These are phyloP conservation scores for Aphelinus certus DNA, from an alignment of 1,140 invertebrate genomes.

Conservation along the genomic window DNA sequence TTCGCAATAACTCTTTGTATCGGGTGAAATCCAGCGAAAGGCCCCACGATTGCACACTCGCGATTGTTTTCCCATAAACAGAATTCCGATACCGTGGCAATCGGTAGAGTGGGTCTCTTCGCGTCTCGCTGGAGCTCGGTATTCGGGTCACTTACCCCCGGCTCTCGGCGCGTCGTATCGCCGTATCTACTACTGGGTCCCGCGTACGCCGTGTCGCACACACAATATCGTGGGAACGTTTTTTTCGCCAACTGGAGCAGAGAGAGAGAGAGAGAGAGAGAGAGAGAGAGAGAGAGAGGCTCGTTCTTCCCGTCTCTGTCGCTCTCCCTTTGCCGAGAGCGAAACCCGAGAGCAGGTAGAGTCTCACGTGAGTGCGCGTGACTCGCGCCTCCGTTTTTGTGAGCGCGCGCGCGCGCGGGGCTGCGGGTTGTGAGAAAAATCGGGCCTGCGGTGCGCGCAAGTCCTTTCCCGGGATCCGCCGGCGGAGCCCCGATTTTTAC, in stretches of 20 bases:
- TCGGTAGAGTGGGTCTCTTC: too few species aligned
- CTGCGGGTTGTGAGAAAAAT: constrained; percentile 57
- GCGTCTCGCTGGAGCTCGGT: too few species aligned
- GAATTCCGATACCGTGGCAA: too few species aligned
- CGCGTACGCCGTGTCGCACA: constrained; percentile 24
- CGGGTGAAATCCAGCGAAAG: too few species aligned
- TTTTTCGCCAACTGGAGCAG: constrained; percentile 60
- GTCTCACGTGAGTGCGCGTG: constrained; percentile 33
- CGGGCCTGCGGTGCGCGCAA: constrained; percentile 28
- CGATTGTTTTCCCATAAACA: too few species aligned
- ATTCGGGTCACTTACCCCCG: too few species aligned
- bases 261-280: constrained; percentile 37
- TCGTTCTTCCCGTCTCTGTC: constrained; percentile 1
- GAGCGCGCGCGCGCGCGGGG: background rate
- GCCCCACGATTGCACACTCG: too few species aligned
- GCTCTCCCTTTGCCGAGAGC: background rate
- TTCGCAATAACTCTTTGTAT: too few species aligned
- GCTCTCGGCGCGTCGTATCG: too few species aligned
- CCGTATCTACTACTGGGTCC: too few species aligned
- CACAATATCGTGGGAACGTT: constrained; percentile 60
- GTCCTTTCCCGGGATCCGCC: constrained; percentile 27
- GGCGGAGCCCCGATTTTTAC: constrained; percentile 20
- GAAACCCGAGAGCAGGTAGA: constrained; percentile 55
- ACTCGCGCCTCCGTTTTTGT: constrained; percentile 29
- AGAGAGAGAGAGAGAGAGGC: constrained; percentile 37